phyloP scores from a whole-genome alignment of 1,140 invertebrate genomes.

The Grapholita molesta region DNA sequence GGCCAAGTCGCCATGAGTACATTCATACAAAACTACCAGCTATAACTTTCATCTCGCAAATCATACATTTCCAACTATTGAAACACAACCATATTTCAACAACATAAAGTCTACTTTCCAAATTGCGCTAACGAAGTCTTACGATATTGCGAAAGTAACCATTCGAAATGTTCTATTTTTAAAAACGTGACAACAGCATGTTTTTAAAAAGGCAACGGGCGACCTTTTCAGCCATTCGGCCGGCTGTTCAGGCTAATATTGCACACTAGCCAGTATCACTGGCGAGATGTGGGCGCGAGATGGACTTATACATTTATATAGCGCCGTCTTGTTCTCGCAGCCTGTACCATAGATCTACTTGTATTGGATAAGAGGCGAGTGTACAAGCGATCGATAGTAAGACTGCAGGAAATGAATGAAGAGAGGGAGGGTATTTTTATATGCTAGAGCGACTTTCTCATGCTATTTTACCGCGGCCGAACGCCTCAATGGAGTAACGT shows the following conservation, averaged over 20 bases:
- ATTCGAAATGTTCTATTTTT: not conserved
- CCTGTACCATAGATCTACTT: too few species aligned
- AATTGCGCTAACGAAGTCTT: not conserved
- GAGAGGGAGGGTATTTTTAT: slow-evolving; percentile 11
- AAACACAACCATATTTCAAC: not conserved
- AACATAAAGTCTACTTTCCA: not conserved
- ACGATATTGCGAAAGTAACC: not conserved
- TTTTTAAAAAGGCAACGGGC: not conserved
- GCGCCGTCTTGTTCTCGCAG: too few species aligned
- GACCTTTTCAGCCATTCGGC: not conserved
- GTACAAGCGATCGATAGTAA: not conserved
- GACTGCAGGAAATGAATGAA: not conserved
- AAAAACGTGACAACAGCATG: not conserved
- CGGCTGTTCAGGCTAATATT: not conserved
- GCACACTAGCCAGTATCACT: not conserved
- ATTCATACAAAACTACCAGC: slow-evolving; percentile 1
- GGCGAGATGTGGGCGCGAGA: too few species aligned
- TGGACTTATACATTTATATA: too few species aligned
- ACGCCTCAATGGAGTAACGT: not conserved
- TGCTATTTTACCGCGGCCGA: slow-evolving; percentile 10
- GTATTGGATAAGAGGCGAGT: not conserved
- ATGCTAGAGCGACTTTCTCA: slow-evolving; percentile 14
- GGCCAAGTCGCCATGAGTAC: not conserved
- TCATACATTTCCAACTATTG: not conserved
- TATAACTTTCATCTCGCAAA: not conserved